Conservation (phyloP, 2,113 vertebrate species). For the Malurus cyaneus region DNA sequence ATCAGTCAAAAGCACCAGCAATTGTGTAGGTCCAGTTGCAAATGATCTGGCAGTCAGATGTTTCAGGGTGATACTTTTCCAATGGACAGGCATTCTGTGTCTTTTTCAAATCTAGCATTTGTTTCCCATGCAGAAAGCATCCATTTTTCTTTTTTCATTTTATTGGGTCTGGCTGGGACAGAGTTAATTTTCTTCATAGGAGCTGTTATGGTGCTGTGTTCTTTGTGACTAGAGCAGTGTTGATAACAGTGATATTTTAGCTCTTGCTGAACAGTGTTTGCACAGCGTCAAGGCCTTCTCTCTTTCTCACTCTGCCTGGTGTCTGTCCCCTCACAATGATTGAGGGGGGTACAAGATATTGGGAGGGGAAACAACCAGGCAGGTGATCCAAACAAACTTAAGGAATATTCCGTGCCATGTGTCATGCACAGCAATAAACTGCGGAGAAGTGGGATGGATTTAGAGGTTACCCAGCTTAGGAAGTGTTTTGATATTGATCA, state of each 20-base stretch:
- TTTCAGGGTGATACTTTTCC: background rate
- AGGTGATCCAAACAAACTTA: background rate
- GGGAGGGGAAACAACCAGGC: background rate
- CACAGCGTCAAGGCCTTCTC: background rate
- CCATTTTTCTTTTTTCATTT: background rate
- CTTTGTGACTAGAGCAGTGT: background rate
- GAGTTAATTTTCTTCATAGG: background rate
- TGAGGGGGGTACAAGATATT: accelerated
- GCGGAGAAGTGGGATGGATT: background rate
- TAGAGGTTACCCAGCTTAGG: background rate
- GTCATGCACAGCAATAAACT: background rate
- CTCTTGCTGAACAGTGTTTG: background rate
- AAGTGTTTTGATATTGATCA: accelerated
- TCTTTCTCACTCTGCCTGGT: background rate
- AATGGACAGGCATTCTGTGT: background rate
- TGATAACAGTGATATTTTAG: background rate
- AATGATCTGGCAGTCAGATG: background rate
- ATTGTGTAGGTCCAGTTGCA: background rate
- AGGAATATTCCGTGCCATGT: background rate
- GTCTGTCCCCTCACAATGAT: accelerated
- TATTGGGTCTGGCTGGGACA: background rate
- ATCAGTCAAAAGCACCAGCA: background rate
- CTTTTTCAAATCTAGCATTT: background rate
- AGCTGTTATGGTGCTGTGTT: background rate
- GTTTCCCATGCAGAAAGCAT: background rate